Conservation (phyloP, 2,888 invertebrate genomes). For the Rosalia funebris region DNA sequence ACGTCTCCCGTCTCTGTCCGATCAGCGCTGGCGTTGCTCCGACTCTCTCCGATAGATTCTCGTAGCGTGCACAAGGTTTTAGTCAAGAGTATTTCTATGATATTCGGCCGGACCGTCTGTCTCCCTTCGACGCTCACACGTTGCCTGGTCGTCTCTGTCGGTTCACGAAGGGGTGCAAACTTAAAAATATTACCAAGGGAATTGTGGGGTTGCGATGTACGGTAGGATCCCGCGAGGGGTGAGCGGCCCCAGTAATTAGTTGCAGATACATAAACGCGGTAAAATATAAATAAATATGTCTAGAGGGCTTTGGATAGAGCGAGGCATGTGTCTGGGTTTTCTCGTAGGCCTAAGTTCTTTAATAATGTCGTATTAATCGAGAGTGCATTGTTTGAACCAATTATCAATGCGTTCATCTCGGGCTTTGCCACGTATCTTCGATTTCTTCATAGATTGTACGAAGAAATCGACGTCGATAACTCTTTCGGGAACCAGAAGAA, state of each 20-base stretch:
- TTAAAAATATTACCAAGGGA: constrained; percentile 52
- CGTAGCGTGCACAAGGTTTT: constrained; percentile 34
- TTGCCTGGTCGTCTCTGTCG: constrained; percentile 31
- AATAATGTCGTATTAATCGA: no score
- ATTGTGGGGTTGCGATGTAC: constrained; percentile 42
- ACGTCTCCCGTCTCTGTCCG: constrained; percentile 26
- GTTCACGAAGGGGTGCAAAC: constrained; percentile 49
- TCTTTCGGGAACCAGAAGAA: no score
- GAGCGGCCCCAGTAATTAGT: constrained; percentile 33
- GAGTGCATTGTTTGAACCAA: no score
- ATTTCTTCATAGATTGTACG: no score
- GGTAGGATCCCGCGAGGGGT: constrained; percentile 38
- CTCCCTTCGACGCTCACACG: constrained; percentile 32
- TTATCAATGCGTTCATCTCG: no score
- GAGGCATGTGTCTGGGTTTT: no score
- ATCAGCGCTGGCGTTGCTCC: background rate
- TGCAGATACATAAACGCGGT: background rate
- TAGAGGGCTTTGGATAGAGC: background rate
- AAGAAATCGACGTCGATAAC: no score
- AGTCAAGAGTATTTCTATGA: constrained; percentile 38
- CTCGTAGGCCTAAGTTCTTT: no score
- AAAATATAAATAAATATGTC: background rate
- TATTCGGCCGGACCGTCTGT: constrained; percentile 29
- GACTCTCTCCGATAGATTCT: constrained; percentile 32
- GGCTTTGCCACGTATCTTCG: no score